Evolutionary conservation across 2,113 vertebrate species (phyloP).

Genomic region (Sorex araneus): DNA sequence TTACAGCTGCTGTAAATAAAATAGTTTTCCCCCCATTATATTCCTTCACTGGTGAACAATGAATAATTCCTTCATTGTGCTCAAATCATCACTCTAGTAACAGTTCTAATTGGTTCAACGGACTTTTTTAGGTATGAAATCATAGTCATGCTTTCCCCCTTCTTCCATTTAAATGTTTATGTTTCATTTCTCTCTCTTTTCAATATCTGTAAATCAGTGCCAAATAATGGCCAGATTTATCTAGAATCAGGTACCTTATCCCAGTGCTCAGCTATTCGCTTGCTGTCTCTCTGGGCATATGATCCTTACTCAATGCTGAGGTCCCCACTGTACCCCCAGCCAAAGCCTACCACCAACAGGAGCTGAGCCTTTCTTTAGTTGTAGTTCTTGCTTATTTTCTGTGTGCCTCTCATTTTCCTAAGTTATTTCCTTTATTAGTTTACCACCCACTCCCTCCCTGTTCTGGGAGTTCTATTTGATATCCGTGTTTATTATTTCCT

Average conservation of each 20-base stretch:
- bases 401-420: not conserved
- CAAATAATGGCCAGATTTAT: not conserved
- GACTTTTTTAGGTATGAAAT: conserved; percentile 20
- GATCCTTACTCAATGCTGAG: too few relatives aligned
- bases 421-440: not conserved
- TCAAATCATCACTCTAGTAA: too few relatives aligned
- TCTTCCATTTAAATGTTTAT: conserved; percentile 26
- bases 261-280: not conserved
- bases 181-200: conserved; percentile 35
- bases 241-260: not conserved
- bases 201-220: not conserved
- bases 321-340: too few relatives aligned
- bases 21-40: not conserved
- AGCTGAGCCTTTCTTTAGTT: not conserved
- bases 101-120: not conserved
- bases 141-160: not conserved
- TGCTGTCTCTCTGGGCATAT: not conserved
- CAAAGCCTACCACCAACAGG: not conserved
- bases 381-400: not conserved
- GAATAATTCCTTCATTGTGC: too few relatives aligned
- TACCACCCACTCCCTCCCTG: not conserved
- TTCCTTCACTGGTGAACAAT: not conserved
- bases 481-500: not conserved
- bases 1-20: not conserved
- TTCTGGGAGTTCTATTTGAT: not conserved